Percentiles rank a stretch among this genome's conserved stretches.
Conservation (phyloP, 2,888 invertebrate species). For the Drosophila parthenogenetica region DNA sequence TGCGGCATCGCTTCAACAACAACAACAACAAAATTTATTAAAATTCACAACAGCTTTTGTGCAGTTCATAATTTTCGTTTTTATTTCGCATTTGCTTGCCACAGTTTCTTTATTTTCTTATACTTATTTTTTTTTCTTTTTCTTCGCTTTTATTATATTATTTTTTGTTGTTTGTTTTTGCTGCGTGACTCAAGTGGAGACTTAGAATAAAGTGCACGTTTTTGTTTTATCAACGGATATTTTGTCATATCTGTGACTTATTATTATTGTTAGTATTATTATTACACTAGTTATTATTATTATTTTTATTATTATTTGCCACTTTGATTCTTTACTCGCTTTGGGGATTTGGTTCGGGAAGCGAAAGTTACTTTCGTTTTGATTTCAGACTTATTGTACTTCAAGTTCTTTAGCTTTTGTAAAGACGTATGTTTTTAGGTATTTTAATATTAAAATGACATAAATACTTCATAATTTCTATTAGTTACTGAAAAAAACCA, state of each 20-base stretch:
- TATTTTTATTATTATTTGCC: slow-evolving; percentile 11
- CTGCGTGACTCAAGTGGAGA: slow-evolving; percentile 50
- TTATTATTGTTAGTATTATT: slow-evolving; percentile 27
- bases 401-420: background rate
- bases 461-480: background rate
- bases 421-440: background rate
- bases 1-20: slow-evolving; percentile 27
- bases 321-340: slow-evolving; percentile 1
- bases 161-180: slow-evolving; percentile 32
- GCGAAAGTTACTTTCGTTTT: slow-evolving; percentile 5
- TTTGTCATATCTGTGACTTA: slow-evolving; percentile 19
- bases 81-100: slow-evolving; percentile 75
- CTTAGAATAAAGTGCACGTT: slow-evolving; percentile 10
- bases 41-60: slow-evolving; percentile 82
- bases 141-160: slow-evolving; percentile 29
- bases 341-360: slow-evolving; percentile 5
- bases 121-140: slow-evolving; percentile 35
- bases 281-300: slow-evolving; percentile 1
- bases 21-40: slow-evolving; percentile 73
- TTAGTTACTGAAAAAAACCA: too few species aligned
- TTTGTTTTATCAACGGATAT: slow-evolving; percentile 27
- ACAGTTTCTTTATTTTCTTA: slow-evolving; percentile 34
- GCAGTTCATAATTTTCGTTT: slow-evolving; percentile 82
- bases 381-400: background rate
- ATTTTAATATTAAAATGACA: background rate